Percentiles rank a stretch among this genome's conserved stretches.
Evolutionary conservation across 2,113 vertebrate genomes (phyloP).

Genomic region (Chamaetylas fuelleborni): DNA sequence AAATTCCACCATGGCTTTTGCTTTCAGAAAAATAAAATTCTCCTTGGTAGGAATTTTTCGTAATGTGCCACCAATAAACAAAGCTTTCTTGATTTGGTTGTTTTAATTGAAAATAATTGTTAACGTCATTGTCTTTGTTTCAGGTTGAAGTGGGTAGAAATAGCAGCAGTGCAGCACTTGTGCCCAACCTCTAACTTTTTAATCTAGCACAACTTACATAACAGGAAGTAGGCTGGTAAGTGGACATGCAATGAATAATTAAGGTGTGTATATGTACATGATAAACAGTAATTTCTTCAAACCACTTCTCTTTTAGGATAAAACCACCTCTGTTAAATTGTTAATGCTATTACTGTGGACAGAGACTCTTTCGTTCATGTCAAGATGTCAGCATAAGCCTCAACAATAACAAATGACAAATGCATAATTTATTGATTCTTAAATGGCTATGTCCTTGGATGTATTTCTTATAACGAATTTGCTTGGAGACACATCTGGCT

Average conservation of each 20-base stretch:
- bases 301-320: constrained; percentile 53
- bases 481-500: constrained; percentile 74
- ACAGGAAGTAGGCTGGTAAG: constrained; percentile 48
- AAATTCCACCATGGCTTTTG: constrained; percentile 70
- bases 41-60: constrained; percentile 44
- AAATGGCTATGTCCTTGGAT: constrained; percentile 76
- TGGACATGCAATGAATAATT: constrained; percentile 66
- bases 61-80: not conserved
- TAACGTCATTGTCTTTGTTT: not conserved
- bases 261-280: constrained; percentile 59
- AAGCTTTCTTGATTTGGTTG: constrained; percentile 17
- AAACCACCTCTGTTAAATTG: constrained; percentile 72
- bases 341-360: constrained; percentile 69
- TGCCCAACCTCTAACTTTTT: constrained; percentile 23
- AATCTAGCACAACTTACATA: constrained; percentile 46
- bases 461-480: constrained; percentile 75
- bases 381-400: constrained; percentile 65
- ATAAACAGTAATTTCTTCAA: constrained; percentile 67
- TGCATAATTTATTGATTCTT: constrained; percentile 80
- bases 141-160: not conserved
- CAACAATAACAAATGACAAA: constrained; percentile 74
- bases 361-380: constrained; percentile 62
- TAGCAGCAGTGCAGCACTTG: not conserved
- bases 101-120: constrained; percentile 11
- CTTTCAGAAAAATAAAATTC: constrained; percentile 80